Conservation (phyloP, 2,888 invertebrate species). For the Tanaodytes sp. region DNA sequence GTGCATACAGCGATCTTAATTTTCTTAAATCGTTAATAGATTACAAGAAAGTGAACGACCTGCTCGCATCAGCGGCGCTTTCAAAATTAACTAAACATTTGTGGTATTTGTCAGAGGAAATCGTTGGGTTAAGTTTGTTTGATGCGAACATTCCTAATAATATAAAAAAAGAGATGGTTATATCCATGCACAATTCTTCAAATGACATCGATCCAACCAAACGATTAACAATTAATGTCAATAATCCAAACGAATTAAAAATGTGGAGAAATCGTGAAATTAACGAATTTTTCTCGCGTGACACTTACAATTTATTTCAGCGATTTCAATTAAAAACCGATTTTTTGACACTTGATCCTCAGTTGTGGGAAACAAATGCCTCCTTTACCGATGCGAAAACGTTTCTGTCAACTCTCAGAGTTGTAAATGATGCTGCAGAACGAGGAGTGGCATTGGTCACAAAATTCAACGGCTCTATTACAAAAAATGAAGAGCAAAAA, state of each 20-base stretch:
- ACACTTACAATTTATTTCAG: neutral
- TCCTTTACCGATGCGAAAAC: neutral
- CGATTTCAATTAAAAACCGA: neutral
- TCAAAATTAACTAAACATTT: neutral
- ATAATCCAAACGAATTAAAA: neutral
- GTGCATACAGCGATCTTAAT: neutral
- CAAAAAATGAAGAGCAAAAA: conserved; percentile 1
- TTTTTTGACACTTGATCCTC: neutral
- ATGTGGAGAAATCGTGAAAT: conserved; percentile 1
- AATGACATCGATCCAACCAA: neutral
- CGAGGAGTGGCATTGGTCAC: neutral
- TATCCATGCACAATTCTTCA: neutral
- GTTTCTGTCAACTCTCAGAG: neutral
- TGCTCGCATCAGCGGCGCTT: neutral
- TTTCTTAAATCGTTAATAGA: neutral
- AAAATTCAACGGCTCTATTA: neutral
- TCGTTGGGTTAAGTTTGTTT: neutral
- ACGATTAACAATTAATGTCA: neutral
- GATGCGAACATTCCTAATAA: neutral
- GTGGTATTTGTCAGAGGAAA: conserved; percentile 7
- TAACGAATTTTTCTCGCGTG: neutral
- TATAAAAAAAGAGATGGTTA: neutral
- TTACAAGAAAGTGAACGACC: neutral
- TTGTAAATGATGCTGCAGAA: neutral
- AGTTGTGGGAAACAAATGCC: neutral